A percentile compares a stretch with the other conserved stretches of the same genome.
These are phyloP conservation scores for Lamellibrachia luymesi DNA, from an alignment of 1,140 invertebrate species.

Conservation along the genomic window DNA sequence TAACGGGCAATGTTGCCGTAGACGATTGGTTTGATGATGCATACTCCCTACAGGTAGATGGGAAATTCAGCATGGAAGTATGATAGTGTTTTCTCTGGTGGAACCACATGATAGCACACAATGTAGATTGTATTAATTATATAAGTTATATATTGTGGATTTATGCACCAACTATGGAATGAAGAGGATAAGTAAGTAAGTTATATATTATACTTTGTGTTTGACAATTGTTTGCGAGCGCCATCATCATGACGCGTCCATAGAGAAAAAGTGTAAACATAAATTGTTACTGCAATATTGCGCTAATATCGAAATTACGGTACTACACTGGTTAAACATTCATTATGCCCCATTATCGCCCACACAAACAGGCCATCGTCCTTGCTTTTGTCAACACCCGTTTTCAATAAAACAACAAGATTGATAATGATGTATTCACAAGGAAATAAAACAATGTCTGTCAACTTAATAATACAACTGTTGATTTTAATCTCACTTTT, in stretches of 20 bases:
- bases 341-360: not conserved
- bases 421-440: not conserved
- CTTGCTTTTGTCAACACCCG: not conserved
- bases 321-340: too few species aligned
- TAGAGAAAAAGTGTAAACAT: too few species aligned
- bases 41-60: constrained; percentile 68
- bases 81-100: not conserved
- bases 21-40: constrained; percentile 92
- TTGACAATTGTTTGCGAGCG: too few species aligned
- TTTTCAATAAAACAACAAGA: not conserved
- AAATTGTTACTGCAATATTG: too few species aligned
- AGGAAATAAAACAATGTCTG: not conserved
- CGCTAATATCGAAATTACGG: too few species aligned
- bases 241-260: too few species aligned
- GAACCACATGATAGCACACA: too few species aligned
- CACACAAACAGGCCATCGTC: not conserved
- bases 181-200: too few species aligned
- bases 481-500: not conserved
- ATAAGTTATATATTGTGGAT: too few species aligned
- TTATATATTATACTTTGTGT: too few species aligned
- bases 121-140: too few species aligned
- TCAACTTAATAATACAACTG: not conserved
- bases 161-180: too few species aligned
- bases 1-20: constrained; percentile 95
- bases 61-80: constrained; percentile 10